phyloP scores from a whole-genome alignment of 2,113 vertebrate species.

The Pseudonaja textilis region DNA sequence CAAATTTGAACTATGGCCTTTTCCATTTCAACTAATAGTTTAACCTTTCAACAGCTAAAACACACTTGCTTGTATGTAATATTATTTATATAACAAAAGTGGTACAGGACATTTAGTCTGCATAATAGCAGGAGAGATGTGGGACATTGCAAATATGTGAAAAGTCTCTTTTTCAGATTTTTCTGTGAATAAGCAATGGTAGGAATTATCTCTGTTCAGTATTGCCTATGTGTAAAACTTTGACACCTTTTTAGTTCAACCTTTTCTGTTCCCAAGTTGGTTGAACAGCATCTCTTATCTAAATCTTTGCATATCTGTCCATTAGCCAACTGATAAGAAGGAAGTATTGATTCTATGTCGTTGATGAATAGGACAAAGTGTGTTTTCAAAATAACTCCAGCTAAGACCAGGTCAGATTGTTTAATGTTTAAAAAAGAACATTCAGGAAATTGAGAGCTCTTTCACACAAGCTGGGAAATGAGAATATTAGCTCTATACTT shows the following conservation, averaged over 20 bases:
- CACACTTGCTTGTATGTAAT: not conserved
- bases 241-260: not conserved
- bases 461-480: not conserved
- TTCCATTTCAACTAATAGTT: not conserved
- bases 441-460: not conserved
- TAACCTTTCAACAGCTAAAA: not conserved
- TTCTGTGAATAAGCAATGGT: not conserved
- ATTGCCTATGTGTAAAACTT: not conserved
- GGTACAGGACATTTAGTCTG: not conserved
- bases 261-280: no score
- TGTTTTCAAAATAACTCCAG: not conserved
- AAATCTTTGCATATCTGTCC: not conserved
- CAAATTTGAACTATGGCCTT: not conserved
- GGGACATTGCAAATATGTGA: not conserved
- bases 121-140: not conserved
- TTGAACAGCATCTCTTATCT: not conserved
- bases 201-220: not conserved
- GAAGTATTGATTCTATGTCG: not conserved
- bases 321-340: not conserved
- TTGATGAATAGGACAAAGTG: not conserved
- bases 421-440: not conserved
- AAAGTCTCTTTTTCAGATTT: not conserved
- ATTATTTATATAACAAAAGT: not conserved
- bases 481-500: not conserved
- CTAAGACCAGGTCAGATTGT: not conserved